These are phyloP conservation scores for Pipistrellus nathusii DNA, from an alignment of 2,797 vertebrate genomes.

Conservation along the genomic window DNA sequence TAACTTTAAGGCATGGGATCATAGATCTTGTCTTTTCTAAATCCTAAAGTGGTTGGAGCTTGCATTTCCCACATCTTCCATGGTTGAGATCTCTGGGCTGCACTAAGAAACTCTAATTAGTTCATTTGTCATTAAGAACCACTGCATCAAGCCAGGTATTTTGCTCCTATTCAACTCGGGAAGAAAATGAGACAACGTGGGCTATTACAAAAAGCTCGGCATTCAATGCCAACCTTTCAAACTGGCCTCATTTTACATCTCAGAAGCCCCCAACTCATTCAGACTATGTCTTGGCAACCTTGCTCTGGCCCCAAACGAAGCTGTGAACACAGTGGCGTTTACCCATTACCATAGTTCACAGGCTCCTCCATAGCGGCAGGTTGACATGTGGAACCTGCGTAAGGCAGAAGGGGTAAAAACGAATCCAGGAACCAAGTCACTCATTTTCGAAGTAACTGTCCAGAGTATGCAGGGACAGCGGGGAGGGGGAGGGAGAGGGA, in stretches of 20 bases:
- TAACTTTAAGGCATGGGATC: not conserved
- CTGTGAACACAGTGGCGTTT: conserved; percentile 76
- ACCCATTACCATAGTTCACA: conserved; percentile 79
- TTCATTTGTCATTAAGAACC: conserved; percentile 75
- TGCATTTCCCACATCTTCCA: conserved; percentile 51
- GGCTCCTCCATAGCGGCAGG: conserved; percentile 79
- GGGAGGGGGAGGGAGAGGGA: not conserved
- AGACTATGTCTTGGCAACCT: conserved; percentile 70
- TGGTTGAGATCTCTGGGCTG: conserved; percentile 53
- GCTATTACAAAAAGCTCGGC: conserved; percentile 69
- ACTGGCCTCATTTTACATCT: conserved; percentile 67
- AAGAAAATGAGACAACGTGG: conserved; percentile 74
- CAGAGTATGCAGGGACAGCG: conserved; percentile 20
- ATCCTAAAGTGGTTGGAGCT: not conserved
- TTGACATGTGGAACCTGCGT: conserved; percentile 85
- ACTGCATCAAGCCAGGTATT: conserved; percentile 67
- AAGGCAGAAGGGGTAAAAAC: conserved; percentile 91
- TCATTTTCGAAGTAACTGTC: conserved; percentile 91
- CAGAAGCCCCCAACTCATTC: conserved; percentile 72
- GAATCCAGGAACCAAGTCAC: conserved; percentile 89
- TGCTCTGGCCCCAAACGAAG: conserved; percentile 54
- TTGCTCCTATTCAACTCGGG: conserved; percentile 61
- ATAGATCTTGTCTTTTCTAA: conserved; percentile 45
- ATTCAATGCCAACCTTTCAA: conserved; percentile 72
- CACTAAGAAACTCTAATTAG: conserved; percentile 70